Percentiles rank a stretch among this genome's conserved stretches.
These are phyloP conservation scores for Pempheris klunzingeri DNA, from an alignment of 2,797 vertebrate genomes.

Conservation along the genomic window DNA sequence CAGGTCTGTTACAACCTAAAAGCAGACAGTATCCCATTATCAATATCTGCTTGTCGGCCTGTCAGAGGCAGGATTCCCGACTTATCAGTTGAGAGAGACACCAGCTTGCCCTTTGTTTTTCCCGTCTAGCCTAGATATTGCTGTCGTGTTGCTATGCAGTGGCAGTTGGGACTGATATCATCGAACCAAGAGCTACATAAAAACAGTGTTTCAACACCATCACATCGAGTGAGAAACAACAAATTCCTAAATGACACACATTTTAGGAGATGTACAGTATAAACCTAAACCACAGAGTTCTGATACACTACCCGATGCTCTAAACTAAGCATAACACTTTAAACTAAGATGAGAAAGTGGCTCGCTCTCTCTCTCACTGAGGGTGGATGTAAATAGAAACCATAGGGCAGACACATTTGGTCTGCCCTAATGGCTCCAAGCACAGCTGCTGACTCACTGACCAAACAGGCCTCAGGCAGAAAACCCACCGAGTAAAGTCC, in stretches of 20 bases:
- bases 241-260: background rate
- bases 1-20: conserved; percentile 35
- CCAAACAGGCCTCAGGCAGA: conserved; percentile 42
- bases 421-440: conserved; percentile 50
- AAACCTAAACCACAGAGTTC: background rate
- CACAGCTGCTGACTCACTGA: conserved; percentile 74
- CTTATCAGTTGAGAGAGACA: conserved; percentile 65
- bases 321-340: conserved; percentile 39
- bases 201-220: conserved; percentile 7
- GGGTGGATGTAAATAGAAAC: conserved; percentile 68
- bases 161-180: conserved; percentile 31
- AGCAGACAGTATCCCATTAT: conserved; percentile 38
- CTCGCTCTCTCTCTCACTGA: conserved; percentile 35
- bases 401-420: conserved; percentile 55
- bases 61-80: conserved; percentile 44
- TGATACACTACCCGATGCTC: background rate
- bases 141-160: conserved; percentile 37
- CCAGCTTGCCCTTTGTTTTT: conserved; percentile 28
- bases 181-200: background rate
- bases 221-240: conserved; percentile 11
- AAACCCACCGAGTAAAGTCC: conserved; percentile 39
- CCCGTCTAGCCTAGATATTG: conserved; percentile 45
- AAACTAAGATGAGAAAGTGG: conserved; percentile 23
- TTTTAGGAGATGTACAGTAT: background rate
- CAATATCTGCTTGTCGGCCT: conserved; percentile 49